Base-by-base conservation (phyloP, 2,888 invertebrate species). In the Drosophila percnosoma region DNA sequence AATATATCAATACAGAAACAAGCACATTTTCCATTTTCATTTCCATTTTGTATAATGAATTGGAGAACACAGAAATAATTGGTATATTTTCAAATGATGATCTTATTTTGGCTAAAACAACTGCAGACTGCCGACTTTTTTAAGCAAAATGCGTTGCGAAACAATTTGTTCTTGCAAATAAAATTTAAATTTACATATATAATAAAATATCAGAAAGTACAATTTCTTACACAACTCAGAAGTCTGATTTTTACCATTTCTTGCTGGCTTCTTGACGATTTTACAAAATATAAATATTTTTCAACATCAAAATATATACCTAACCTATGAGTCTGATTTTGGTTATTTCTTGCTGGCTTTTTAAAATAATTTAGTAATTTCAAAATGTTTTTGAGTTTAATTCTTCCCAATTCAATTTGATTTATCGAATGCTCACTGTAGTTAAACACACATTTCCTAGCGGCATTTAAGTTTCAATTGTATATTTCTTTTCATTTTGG, bases 401-500 rank as follows among this genome's bases (percentile, higher is more conserved):
- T 51, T n/a, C 7, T 3, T 27, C 2, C 1, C n/a, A n/a, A 40
- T n/a, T 40, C 15, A 24, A 15, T 62, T 67, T 21, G n/a, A 33
- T 36, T 55, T 78, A 83, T 24, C 70, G 42, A 69, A 64, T 67
- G 51, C 49, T 54, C 49, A 82, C 82, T 88, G 88, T 85, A 70
- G 45, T 63, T 57, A 62, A 57, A 55, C 63, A 60, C 45, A 64
- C 40, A 42, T 63, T 58, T 73, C 68, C 18, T 68, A 45, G 59
- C 68, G 42, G 40, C 38, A 55, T 72, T 80, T 61, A 57, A 66
- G 34, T 54, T 77, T 53, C 57, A 59, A 74, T 72, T 68, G 78
- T 65, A 55, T 75, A 75, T 89, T 78, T 75, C 42, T 89, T 78
- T 85, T 80, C 72, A 60, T 73, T 68, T 88, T 86, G 85, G 85